These are phyloP conservation scores for Agrenia bidenticulata DNA, from an alignment of 2,888 invertebrate genomes.

Conservation along the genomic window DNA sequence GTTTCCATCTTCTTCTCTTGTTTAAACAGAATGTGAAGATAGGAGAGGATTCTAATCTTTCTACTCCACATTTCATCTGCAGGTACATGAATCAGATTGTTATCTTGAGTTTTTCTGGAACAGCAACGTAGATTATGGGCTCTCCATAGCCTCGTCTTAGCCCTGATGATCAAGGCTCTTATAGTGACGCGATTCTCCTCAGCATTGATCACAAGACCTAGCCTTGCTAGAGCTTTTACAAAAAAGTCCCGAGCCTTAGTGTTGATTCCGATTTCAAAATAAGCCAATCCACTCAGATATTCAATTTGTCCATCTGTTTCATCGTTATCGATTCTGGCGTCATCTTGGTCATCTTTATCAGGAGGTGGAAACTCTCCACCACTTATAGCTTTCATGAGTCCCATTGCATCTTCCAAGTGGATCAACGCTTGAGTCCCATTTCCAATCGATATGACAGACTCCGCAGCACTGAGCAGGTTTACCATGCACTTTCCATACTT, in stretches of 20 bases:
- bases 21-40: constrained; percentile 44
- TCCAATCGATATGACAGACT: constrained; percentile 43
- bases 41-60: constrained; percentile 43
- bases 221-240: constrained; percentile 28
- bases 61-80: constrained; percentile 33
- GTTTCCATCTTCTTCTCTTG: constrained; percentile 43
- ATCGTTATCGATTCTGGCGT: constrained; percentile 32
- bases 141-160: constrained; percentile 30
- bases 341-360: constrained; percentile 44
- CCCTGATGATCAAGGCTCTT: constrained; percentile 16
- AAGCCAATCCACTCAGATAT: constrained; percentile 46
- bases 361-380: constrained; percentile 34
- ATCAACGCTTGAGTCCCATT: constrained; percentile 45
- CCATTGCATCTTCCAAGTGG: constrained; percentile 46
- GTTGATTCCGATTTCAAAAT: constrained; percentile 45
- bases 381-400: constrained; percentile 36
- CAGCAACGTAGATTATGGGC: constrained; percentile 5
- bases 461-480: constrained; percentile 46
- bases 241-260: constrained; percentile 38
- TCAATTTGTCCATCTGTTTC: constrained; percentile 41
- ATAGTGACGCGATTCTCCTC: constrained; percentile 23
- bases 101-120: neutral
- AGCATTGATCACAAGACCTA: constrained; percentile 28
- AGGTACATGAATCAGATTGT: neutral
- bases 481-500: constrained; percentile 48